Evolutionary conservation across 2,888 invertebrate genomes (phyloP).

Genomic region (Melinopterus prodromus): DNA sequence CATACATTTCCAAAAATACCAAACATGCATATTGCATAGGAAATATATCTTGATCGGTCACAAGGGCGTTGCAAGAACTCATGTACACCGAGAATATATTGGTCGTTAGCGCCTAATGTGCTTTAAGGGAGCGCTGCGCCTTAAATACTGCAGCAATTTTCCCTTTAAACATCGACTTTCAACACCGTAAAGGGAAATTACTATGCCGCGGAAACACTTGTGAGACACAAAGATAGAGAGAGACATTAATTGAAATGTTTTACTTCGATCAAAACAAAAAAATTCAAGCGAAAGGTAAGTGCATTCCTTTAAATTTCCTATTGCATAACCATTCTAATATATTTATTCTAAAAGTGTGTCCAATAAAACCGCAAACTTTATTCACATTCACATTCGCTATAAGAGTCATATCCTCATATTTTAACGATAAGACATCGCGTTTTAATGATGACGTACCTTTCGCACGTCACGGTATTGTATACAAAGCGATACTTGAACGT

Average conservation of each 20-base stretch:
- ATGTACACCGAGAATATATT: not conserved
- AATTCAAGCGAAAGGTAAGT: not conserved
- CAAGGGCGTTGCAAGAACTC: not conserved
- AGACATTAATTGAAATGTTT: too few relatives aligned
- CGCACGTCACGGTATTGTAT: not conserved
- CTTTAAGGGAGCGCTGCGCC: not conserved
- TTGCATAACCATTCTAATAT: not conserved
- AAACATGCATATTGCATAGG: not conserved
- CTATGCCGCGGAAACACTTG: too few relatives aligned
- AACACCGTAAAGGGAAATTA: not conserved
- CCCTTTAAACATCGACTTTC: not conserved
- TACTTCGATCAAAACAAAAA: not conserved
- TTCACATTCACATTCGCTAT: too few relatives aligned
- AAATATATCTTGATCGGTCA: not conserved
- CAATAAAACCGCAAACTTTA: not conserved
- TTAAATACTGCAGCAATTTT: not conserved
- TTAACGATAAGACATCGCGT: not conserved
- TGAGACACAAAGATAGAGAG: too few relatives aligned
- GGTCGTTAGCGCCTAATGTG: not conserved
- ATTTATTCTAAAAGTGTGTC: not conserved
- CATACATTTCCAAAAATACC: not conserved
- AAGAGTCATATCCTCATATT: not conserved
- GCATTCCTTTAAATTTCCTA: not conserved
- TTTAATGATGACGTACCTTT: not conserved
- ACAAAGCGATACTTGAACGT: not conserved